Base-by-base conservation (phyloP, 2,797 vertebrate genomes). In the Onychomys torridus region DNA sequence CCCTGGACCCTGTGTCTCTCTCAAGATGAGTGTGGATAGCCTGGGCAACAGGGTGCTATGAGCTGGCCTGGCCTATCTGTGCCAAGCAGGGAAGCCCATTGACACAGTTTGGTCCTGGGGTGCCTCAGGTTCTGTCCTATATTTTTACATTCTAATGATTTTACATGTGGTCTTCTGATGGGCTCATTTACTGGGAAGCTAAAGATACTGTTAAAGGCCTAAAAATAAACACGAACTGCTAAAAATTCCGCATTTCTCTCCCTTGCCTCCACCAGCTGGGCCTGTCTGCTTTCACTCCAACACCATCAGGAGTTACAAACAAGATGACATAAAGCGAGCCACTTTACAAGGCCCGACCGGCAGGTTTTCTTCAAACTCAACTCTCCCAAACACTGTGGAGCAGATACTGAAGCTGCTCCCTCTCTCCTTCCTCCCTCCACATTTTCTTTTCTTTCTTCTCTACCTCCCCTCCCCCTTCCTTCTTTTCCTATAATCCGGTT, bases 151-250 rank as follows among this genome's bases (percentile, higher is more conserved):
- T 96, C 96, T 92, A 43, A 93, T 92, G 87, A 94, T 97, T 97
- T 96, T 81, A 97, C 91, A 85, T 73, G 85, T 84, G 97, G 98
- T 85, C 97, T 97, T 98, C 97, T 96, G 96, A 97, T 96, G 96
- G 97, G 98, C 97, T 98, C 95, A 96, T 97, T 98, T 97, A 93
- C 83, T 85, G 97, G 91, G 92, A 98, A 98, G 97, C 97, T 97
- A 98, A 98, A 98, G 95, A 98, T 98, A 98, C 97, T 97, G 96
- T 97, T 94, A 96, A 95, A 94, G 93, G 93, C 95, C 98, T 98
- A 98, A 98, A 98, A 98, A 98, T 98, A 98, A 98, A 97, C 91
- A 86, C 57, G 92, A 98, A 91, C 97, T 98, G 98, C 98, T 99
- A 98, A 98, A 98, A 98, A 98, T 97, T 98, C 96, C 98, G 98